These are phyloP conservation scores for Elegia similella DNA, from an alignment of 2,888 invertebrate genomes.

Conservation along the genomic window DNA sequence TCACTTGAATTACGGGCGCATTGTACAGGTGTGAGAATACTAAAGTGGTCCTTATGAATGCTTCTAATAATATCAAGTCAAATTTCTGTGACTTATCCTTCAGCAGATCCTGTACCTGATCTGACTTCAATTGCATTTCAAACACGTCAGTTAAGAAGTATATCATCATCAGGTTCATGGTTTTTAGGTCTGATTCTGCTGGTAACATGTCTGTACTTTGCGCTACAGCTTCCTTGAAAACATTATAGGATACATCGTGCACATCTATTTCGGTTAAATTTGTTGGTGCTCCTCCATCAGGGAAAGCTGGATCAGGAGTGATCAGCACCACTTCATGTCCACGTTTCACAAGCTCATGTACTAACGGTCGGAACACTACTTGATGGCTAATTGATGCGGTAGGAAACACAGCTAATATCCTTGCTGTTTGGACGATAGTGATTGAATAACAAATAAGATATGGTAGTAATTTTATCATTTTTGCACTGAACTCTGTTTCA, in stretches of 20 bases:
- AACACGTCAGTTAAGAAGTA: slow-evolving; percentile 22
- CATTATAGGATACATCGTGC: slow-evolving; percentile 39
- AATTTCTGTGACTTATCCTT: slow-evolving; percentile 32
- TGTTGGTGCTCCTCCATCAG: slow-evolving; percentile 32
- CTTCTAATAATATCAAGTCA: slow-evolving; percentile 47
- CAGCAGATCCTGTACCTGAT: slow-evolving; percentile 35
- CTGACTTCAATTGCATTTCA: slow-evolving; percentile 29
- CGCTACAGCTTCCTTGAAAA: slow-evolving; percentile 21
- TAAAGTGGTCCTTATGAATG: slow-evolving; percentile 28
- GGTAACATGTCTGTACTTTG: slow-evolving; percentile 16
- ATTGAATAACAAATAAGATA: too few relatives aligned
- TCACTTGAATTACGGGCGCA: slow-evolving; percentile 45
- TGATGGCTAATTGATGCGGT: slow-evolving; percentile 61
- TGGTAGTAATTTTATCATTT: too few relatives aligned
- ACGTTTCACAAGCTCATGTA: slow-evolving; percentile 48
- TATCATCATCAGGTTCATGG: slow-evolving; percentile 21
- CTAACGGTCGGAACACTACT: slow-evolving; percentile 48
- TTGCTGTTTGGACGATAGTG: too few relatives aligned
- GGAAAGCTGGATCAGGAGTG: slow-evolving; percentile 53
- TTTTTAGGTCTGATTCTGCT: slow-evolving; percentile 20
- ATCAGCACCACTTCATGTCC: slow-evolving; percentile 63
- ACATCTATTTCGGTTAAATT: slow-evolving; percentile 60
- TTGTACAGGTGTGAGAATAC: slow-evolving; percentile 38
- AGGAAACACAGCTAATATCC: too few relatives aligned
- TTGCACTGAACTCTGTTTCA: too few relatives aligned